phyloP scores from a whole-genome alignment of 1,140 invertebrate species.

The Brachionus paranguensis region DNA sequence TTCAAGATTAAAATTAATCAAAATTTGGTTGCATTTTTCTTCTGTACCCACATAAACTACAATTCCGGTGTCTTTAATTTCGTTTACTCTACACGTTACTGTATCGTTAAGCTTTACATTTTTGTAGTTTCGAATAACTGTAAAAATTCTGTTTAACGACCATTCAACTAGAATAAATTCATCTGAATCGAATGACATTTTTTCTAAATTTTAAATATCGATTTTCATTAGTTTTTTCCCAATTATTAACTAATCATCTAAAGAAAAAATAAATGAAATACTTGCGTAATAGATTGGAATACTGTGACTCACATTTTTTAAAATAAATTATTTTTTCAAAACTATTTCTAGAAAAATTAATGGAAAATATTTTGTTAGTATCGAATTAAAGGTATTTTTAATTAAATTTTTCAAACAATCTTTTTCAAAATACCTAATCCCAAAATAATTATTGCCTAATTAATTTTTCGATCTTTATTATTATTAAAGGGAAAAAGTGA shows the following conservation, averaged over 20 bases:
- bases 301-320: neutral
- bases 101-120: neutral
- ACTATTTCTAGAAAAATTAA: neutral
- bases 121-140: constrained; percentile 16
- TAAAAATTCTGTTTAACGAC: neutral
- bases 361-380: neutral
- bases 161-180: constrained; percentile 14
- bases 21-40: constrained; percentile 7
- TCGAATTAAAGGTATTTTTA: neutral
- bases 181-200: neutral
- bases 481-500: too few relatives aligned
- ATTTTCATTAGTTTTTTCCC: neutral
- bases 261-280: neutral
- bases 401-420: neutral
- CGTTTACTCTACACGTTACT: constrained; percentile 12
- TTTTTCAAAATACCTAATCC: neutral
- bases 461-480: neutral
- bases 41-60: constrained; percentile 16
- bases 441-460: neutral
- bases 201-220: neutral
- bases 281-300: neutral
- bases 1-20: neutral
- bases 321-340: neutral
- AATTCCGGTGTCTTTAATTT: constrained; percentile 13
- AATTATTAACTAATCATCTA: neutral